Evolutionary conservation across 2,888 invertebrate genomes (phyloP), one percentile per base, ranked within the genome.

Genomic region (Meloe dianella): DNA sequence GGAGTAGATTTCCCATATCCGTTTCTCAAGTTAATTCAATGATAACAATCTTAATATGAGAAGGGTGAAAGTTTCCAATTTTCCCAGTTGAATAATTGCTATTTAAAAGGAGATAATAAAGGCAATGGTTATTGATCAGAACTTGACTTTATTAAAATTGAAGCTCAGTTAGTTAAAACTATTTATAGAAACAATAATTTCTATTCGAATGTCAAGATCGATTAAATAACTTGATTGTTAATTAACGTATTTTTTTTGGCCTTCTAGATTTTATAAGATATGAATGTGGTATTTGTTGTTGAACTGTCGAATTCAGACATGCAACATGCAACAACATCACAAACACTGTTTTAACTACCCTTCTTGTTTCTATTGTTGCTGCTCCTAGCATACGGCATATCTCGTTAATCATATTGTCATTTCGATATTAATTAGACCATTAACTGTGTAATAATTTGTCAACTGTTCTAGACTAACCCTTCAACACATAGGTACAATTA

Each of bases 21-120:
- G 41, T 41, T 41, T 17, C 41, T 17, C 41, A 41, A 41, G 41
- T 41, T 41, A 41, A 41, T 41, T 41, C 41, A 41, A 41, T 41
- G 41, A 41, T 41, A 41, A 41, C 41, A 41, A 41, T 41, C 41
- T 41, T 41, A 41, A 41, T 41, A 41, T 41, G 41, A n/a, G 41
- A 41, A 17, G 41, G n/a, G 41, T 41, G 41, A 41, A 41, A 41
- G 41, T 41, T 41, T 41, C 41, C 41, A 41, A 41, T 41, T 41
- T 41, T 41, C n/a, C 41, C 41, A n/a, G 41, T 41, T 41, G 41
- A 41, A 41, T 41, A 41, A 41, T 41, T 41, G 41, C 17, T 17
- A 17, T 41, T 41, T 17, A 41, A n/a, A 41, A 41, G 1, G 5
- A 41, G 41, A 41, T 41, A n/a, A n/a, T n/a, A 41, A 41, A 41